Conservation (phyloP, 2,797 vertebrate species). For the Lithobates pipiens region DNA sequence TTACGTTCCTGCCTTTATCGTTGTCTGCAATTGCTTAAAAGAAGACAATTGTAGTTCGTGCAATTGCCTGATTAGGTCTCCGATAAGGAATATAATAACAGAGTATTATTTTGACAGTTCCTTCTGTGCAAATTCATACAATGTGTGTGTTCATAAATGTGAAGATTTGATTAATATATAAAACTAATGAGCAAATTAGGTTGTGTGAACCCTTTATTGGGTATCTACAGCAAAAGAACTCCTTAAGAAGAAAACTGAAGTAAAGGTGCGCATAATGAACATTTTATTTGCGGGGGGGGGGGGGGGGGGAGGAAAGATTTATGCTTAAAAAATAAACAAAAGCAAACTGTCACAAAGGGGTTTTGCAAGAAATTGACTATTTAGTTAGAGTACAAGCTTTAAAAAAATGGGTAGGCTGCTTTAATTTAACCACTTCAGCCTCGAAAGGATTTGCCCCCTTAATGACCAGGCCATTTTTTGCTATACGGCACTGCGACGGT, state of each 20-base stretch:
- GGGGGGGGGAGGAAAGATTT: no score
- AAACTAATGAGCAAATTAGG: background rate
- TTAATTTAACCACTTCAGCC: no score
- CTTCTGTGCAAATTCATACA: background rate
- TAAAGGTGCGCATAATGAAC: background rate
- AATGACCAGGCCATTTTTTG: no score
- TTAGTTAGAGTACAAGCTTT: no score
- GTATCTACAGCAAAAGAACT: background rate
- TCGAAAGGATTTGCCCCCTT: no score
- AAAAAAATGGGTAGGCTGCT: no score
- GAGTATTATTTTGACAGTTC: background rate
- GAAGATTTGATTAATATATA: background rate
- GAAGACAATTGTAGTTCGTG: slow-evolving; percentile 27
- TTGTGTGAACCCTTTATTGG: background rate
- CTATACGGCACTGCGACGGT: no score
- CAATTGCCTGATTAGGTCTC: slow-evolving; percentile 19
- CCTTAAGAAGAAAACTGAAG: background rate
- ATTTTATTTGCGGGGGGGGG: background rate
- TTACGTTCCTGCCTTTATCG: slow-evolving; percentile 23
- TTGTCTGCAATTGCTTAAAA: slow-evolving; percentile 10
- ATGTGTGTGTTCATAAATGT: background rate
- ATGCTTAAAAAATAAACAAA: no score
- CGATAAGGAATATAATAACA: background rate
- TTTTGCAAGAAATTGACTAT: no score
- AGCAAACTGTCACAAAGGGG: no score